These are phyloP conservation scores for Dendrocincla fuliginosa DNA, from an alignment of 2,797 vertebrate species.

Conservation along the genomic window DNA sequence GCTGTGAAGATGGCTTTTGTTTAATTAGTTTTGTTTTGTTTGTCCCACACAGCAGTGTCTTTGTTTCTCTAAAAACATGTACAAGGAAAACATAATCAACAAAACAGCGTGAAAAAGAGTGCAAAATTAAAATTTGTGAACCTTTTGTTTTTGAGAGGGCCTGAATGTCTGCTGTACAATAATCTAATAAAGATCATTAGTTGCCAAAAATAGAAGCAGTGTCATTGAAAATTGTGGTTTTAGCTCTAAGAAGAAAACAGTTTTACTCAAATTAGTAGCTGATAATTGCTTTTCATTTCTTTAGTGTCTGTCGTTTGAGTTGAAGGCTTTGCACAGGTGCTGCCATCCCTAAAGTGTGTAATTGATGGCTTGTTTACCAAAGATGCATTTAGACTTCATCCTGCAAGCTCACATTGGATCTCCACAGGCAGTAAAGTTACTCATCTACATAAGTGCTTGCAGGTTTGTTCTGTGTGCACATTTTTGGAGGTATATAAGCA, in stretches of 20 bases:
- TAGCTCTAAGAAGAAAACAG: slow-evolving; percentile 44
- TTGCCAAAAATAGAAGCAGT: slow-evolving; percentile 18
- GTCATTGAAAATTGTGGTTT: slow-evolving; percentile 15
- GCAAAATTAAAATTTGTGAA: background rate
- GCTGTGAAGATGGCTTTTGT: slow-evolving; percentile 14
- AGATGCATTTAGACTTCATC: slow-evolving; percentile 67
- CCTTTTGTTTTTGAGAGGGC: background rate
- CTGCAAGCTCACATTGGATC: slow-evolving; percentile 58
- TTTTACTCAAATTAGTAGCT: slow-evolving; percentile 72
- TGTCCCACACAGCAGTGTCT: slow-evolving; percentile 25
- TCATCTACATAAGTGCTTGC: slow-evolving; percentile 67
- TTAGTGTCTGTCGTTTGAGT: slow-evolving; percentile 52
- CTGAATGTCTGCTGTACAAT: slow-evolving; percentile 24
- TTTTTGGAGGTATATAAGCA: slow-evolving; percentile 52
- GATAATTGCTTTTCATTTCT: slow-evolving; percentile 70
- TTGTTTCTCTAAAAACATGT: slow-evolving; percentile 42
- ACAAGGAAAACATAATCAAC: slow-evolving; percentile 23
- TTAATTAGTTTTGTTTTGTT: slow-evolving; percentile 18
- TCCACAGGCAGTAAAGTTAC: slow-evolving; percentile 65
- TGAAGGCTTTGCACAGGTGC: slow-evolving; percentile 73
- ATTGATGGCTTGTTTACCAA: slow-evolving; percentile 75
- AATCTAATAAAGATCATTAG: slow-evolving; percentile 38
- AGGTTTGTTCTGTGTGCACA: slow-evolving; percentile 14
- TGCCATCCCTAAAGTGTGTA: slow-evolving; percentile 70
- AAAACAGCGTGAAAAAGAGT: slow-evolving; percentile 41